Base-by-base conservation (phyloP, 2,888 invertebrate genomes). In the Harpalus rufipes region DNA sequence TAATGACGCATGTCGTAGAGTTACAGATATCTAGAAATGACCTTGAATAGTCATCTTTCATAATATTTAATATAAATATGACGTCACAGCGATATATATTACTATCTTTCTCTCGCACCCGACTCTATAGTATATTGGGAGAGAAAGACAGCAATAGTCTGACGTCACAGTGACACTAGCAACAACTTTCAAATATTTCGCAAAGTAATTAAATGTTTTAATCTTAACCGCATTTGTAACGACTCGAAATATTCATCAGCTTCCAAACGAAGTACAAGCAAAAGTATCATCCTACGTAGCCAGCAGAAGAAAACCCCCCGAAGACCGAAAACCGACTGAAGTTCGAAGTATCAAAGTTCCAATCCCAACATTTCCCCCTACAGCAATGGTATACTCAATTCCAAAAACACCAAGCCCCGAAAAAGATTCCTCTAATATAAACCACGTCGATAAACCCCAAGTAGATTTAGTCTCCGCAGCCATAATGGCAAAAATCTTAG, bases 201-300 rank as follows among this genome's bases (percentile, higher is more conserved):
- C n/a, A n/a, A n/a, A n/a, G n/a, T n/a, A n/a, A n/a, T n/a, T n/a
- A n/a, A n/a, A n/a, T n/a, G n/a, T n/a, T n/a, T n/a, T n/a, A n/a
- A 21, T 21, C 21, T 21, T 21, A 21, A 21, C 21, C 21, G 1
- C 21, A 21, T 1, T 21, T 21, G 21, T 21, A 21, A 21, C 21
- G 21, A 21, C 21, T 21, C 21, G 21, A 21, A 21, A 32, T 32
- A 5, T 32, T 32, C 44, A 6, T 59, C n/a, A 98, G 98, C 93
- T 98, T 89, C 97, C 98, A 82, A 93, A 95, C 58, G 98, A 98
- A 91, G 95, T 98, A 51, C 98, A 98, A 92, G 95, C 96, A 68
- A 95, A 98, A 91, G 97, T 98, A 1, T 94, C 95, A 41, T 94
- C 94, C 41, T 96, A 96, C 89, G 93, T 95, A 84, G 93, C 94